Percentiles rank a stretch among this genome's conserved stretches.
These are phyloP conservation scores for Antennarius striatus DNA, from an alignment of 2,113 vertebrate species.

Conservation along the genomic window DNA sequence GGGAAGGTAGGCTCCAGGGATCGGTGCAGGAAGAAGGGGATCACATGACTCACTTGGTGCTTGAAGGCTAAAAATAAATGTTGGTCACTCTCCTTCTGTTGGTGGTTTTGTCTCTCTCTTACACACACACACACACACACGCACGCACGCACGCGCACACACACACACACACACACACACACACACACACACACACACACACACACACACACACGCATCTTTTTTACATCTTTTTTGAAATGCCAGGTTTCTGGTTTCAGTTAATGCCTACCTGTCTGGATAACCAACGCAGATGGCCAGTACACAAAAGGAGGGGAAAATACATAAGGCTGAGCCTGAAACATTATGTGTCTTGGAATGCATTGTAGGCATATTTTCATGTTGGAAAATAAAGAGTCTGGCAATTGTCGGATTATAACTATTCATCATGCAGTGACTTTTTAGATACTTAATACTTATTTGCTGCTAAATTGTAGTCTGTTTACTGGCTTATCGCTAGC, in stretches of 20 bases:
- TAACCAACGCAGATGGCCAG: neutral
- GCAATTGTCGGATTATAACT: too few species aligned
- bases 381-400: too few species aligned
- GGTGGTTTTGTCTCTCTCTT: constrained; percentile 23
- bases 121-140: constrained; percentile 8
- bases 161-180: neutral
- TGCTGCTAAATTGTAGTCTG: too few species aligned
- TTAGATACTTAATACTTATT: too few species aligned
- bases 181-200: neutral
- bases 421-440: too few species aligned
- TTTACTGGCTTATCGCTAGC: too few species aligned
- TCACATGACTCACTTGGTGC: constrained; percentile 74
- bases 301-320: neutral
- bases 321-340: neutral
- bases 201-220: neutral
- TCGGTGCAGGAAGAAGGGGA: constrained; percentile 45
- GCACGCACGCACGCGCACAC: neutral
- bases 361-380: neutral
- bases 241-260: constrained; percentile 34
- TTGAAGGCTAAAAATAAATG: constrained; percentile 75
- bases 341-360: neutral
- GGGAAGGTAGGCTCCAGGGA: constrained; percentile 36
- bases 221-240: constrained; percentile 24
- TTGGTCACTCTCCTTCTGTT: constrained; percentile 58
- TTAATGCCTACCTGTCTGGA: constrained; percentile 20